Base-by-base conservation (phyloP, 2,888 invertebrate genomes). In the Pseudanteris insignis region DNA sequence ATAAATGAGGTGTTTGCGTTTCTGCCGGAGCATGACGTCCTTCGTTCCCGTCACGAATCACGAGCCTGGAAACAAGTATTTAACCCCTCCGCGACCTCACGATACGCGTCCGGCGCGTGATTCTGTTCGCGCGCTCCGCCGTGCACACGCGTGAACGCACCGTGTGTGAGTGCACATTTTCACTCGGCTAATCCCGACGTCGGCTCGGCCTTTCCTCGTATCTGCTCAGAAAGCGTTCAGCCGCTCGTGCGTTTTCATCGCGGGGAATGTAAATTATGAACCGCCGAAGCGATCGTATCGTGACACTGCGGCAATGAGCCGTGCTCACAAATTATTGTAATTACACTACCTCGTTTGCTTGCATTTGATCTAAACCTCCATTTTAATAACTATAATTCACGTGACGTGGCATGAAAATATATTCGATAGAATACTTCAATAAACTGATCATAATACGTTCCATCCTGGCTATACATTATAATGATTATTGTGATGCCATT, bases 381-480 rank as follows among this genome's bases (percentile, higher is more conserved):
- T 51, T 58, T 58, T 63, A 63, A 63, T 63, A 40, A 63, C 63
- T 41, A 58, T 54, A 63, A 63, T 63, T 59, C 58, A 50, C 59
- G 63, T 40, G 63, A 63, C 59, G 58, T 55, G 50, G 55, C 59
- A 50, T 55, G 58, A 63, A 54, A 59, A 55, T 53, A n/a, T n/a
- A 54, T 63, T 63, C 50, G 63, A 63, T 63, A 58, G 54, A 59
- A 63, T 59, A 59, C 58, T 63, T 63, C 63, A 59, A 63, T 63
- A 63, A 63, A 59, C 63, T 55, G 59, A 63, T 63, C 55, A 61
- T 55, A 55, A 61, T 61, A 46, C 55, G 18, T 6, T 3, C 4
- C 18, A 40, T 41, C 36, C 37, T 29, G 47, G 43, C 51, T 53
- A 53, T 48, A 37, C 30, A 54, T 58, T 58, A 58, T 53, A 53